Conservation (phyloP, 2,888 invertebrate species). For the Sarcophaga carnaria region DNA sequence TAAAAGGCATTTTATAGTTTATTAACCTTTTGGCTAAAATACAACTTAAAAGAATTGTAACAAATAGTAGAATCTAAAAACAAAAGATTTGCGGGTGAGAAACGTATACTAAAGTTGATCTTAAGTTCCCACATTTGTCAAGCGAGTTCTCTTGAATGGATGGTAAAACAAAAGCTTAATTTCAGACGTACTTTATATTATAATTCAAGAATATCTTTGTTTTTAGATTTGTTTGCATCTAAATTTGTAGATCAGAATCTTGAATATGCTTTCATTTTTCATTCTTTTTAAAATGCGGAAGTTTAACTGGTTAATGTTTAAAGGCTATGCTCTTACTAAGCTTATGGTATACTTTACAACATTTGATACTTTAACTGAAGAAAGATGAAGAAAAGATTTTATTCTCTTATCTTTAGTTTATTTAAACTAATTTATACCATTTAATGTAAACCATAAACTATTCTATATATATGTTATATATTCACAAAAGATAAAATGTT, state of each 20-base stretch:
- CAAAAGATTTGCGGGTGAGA: slow-evolving; percentile 49
- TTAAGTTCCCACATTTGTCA: slow-evolving; percentile 54
- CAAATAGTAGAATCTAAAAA: slow-evolving; percentile 10
- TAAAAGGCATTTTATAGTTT: slow-evolving; percentile 52
- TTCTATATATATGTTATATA: no score
- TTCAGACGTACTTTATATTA: slow-evolving; percentile 32
- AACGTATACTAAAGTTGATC: not conserved
- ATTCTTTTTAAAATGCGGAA: slow-evolving; percentile 27
- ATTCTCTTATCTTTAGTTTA: no score
- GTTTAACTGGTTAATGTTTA: not conserved
- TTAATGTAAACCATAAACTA: no score
- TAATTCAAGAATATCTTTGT: slow-evolving; percentile 30
- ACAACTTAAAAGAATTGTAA: slow-evolving; percentile 4
- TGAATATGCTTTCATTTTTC: slow-evolving; percentile 3
- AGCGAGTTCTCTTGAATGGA: not conserved
- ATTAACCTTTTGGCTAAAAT: slow-evolving; percentile 46
- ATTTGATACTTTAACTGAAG: no score
- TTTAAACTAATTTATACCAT: no score
- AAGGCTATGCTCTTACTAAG: no score
- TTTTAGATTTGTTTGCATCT: not conserved
- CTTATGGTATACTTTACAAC: no score
- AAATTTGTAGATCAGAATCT: slow-evolving; percentile 10
- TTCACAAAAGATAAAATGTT: no score
- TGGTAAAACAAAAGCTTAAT: slow-evolving; percentile 38
- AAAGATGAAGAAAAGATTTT: no score